Evolutionary conservation across 2,888 invertebrate species (phyloP).

Genomic region (Allacma fusca): DNA sequence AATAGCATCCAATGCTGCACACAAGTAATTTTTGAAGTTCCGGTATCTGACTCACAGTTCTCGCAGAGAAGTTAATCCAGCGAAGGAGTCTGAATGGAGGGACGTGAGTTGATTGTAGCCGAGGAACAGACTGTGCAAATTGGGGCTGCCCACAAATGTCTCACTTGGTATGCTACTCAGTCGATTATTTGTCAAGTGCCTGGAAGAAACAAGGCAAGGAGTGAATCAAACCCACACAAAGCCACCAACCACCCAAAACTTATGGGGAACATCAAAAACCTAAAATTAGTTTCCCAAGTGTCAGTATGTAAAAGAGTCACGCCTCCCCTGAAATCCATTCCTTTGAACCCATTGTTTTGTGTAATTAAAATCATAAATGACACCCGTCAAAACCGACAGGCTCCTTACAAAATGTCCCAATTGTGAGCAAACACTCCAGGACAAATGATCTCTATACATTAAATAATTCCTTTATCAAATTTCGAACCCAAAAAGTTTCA

Average conservation of each 20-base stretch:
- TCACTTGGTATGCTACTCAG: conserved; percentile 50
- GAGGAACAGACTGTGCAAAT: conserved; percentile 54
- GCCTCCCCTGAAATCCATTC: no score
- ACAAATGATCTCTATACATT: no score
- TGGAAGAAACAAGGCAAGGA: conserved; percentile 13
- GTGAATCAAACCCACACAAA: background rate
- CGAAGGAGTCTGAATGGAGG: conserved; percentile 50
- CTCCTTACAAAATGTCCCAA: no score
- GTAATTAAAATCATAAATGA: no score
- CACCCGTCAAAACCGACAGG: no score
- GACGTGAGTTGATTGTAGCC: conserved; percentile 53
- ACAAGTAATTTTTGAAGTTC: no score
- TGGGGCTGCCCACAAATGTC: conserved; percentile 48
- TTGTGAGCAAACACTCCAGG: no score
- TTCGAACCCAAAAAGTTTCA: no score
- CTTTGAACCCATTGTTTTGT: no score
- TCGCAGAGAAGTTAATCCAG: conserved; percentile 51
- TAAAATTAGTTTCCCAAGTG: background rate
- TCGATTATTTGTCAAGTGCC: conserved; percentile 56
- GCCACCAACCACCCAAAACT: background rate
- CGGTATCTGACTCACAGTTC: conserved; percentile 53
- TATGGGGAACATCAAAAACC: background rate
- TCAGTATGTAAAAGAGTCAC: background rate
- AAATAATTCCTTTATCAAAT: no score
- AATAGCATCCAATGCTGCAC: no score